Percentiles rank a stretch among this genome's conserved stretches.
These are phyloP conservation scores for Cataglyphis albicans DNA, from an alignment of 2,888 invertebrate species.

Conservation along the genomic window DNA sequence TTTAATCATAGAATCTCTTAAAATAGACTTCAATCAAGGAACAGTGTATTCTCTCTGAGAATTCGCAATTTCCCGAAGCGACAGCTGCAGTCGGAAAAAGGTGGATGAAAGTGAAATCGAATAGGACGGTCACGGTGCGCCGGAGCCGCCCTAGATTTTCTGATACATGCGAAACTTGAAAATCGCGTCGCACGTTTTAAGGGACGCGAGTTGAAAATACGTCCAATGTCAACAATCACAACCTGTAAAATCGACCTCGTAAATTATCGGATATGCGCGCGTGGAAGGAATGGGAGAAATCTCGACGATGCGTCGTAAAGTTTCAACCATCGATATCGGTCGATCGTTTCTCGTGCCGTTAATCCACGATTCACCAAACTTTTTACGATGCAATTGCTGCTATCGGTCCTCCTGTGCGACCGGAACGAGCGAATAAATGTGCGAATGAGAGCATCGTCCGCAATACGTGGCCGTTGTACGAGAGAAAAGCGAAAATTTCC, in stretches of 20 bases:
- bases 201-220: slow-evolving; percentile 28
- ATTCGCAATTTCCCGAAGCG: slow-evolving; percentile 47
- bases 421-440: slow-evolving; percentile 7
- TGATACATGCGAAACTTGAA: slow-evolving; percentile 46
- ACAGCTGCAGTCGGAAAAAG: slow-evolving; percentile 40
- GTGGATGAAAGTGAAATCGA: slow-evolving; percentile 45
- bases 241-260: slow-evolving; percentile 36
- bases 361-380: slow-evolving; percentile 55
- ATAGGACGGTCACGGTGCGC: neutral
- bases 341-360: slow-evolving; percentile 55
- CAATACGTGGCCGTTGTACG: neutral
- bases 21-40: slow-evolving; percentile 54
- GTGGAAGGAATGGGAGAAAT: slow-evolving; percentile 16
- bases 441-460: slow-evolving; percentile 1
- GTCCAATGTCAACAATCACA: slow-evolving; percentile 54
- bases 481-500: slow-evolving; percentile 16
- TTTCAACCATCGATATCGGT: slow-evolving; percentile 18
- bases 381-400: slow-evolving; percentile 59
- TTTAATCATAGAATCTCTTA: slow-evolving; percentile 29
- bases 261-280: slow-evolving; percentile 28
- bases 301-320: slow-evolving; percentile 55
- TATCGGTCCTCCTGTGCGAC: neutral
- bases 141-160: slow-evolving; percentile 35
- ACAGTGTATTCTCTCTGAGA: slow-evolving; percentile 16
- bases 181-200: slow-evolving; percentile 37